Conservation (phyloP, 2,113 vertebrate genomes). For the Cephalopterus ornatus region DNA sequence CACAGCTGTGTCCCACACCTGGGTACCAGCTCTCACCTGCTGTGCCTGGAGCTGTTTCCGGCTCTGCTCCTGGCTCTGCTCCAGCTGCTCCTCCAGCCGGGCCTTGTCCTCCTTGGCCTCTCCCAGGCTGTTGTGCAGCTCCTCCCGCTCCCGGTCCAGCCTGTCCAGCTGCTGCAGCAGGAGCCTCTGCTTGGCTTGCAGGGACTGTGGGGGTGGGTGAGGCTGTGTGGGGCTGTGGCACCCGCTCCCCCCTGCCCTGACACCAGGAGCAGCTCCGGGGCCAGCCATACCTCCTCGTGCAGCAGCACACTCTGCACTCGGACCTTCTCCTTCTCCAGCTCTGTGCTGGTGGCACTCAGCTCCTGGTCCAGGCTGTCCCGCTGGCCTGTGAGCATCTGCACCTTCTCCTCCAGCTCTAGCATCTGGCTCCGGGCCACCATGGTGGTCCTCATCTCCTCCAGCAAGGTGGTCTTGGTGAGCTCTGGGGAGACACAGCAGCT, state of each 20-base stretch:
- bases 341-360: slow-evolving; percentile 67
- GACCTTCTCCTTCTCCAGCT: slow-evolving; percentile 86
- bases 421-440: slow-evolving; percentile 57
- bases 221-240: not conserved
- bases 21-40: slow-evolving; percentile 69
- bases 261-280: rapidly evolving
- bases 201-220: slow-evolving; percentile 69
- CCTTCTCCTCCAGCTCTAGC: slow-evolving; percentile 73
- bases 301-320: slow-evolving; percentile 79
- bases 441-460: slow-evolving; percentile 67
- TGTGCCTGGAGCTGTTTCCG: slow-evolving; percentile 72
- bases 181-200: slow-evolving; percentile 83
- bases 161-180: slow-evolving; percentile 82
- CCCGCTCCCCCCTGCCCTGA: not conserved
- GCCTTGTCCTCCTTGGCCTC: slow-evolving; percentile 71
- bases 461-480: slow-evolving; percentile 20
- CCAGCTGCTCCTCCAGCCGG: slow-evolving; percentile 50
- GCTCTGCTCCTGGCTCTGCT: slow-evolving; percentile 51
- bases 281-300: slow-evolving; percentile 80
- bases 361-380: slow-evolving; percentile 62
- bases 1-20: not conserved
- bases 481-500: not conserved
- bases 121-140: slow-evolving; percentile 75
- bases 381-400: slow-evolving; percentile 63
- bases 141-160: slow-evolving; percentile 82